Evolutionary conservation across 2,113 vertebrate species (phyloP).

Genomic region (Meleagris gallopavo): DNA sequence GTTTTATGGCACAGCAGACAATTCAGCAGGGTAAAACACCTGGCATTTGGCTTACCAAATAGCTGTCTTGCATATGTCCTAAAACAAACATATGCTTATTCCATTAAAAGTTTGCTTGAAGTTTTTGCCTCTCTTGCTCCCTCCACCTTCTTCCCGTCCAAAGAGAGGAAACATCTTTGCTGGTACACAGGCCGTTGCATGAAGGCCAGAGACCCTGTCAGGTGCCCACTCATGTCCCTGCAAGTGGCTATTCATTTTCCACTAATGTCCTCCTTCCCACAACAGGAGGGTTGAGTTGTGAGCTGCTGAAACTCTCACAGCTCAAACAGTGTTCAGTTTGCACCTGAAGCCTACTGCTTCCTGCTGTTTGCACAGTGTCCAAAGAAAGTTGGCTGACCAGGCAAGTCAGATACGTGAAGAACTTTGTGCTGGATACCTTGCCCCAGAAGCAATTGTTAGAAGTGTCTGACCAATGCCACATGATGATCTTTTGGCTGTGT

Average conservation of each 20-base stretch:
- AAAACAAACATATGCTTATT: not conserved
- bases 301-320: not conserved
- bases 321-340: not conserved
- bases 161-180: not conserved
- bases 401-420: not conserved
- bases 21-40: slow-evolving; percentile 14
- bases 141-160: not conserved
- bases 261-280: not conserved
- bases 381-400: not conserved
- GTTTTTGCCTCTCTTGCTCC: not conserved
- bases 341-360: not conserved
- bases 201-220: not conserved
- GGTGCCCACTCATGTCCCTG: not conserved
- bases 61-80: not conserved
- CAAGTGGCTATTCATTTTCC: not conserved
- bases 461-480: not conserved
- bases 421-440: not conserved
- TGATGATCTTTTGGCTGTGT: not conserved
- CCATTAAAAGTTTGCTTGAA: not conserved
- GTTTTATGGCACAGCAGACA: not conserved
- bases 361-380: not conserved
- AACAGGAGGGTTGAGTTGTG: not conserved
- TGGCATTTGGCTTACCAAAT: not conserved
- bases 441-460: not conserved
- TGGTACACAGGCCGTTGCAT: not conserved